phyloP scores from a whole-genome alignment of 1,140 invertebrate species.

The Pseudomyrmex gracilis region DNA sequence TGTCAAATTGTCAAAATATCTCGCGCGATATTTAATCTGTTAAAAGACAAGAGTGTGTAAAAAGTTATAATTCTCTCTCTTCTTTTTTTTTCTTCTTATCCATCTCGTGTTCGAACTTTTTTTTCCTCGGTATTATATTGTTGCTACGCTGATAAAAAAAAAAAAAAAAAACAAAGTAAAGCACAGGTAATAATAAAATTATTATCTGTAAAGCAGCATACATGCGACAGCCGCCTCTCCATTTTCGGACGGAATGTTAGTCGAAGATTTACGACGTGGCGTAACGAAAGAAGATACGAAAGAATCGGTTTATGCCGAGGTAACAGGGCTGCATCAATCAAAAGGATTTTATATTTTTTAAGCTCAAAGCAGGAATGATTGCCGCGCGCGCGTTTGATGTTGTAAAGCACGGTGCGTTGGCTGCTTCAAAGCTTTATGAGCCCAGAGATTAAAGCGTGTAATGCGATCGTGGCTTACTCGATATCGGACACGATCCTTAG shows the following conservation, averaged over 20 bases:
- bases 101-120: too few relatives aligned
- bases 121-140: neutral
- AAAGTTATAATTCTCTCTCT: slow-evolving; percentile 23
- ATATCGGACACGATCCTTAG: slow-evolving; percentile 31
- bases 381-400: slow-evolving; percentile 30
- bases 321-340: slow-evolving; percentile 27
- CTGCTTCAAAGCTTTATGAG: slow-evolving; percentile 38
- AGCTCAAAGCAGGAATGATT: slow-evolving; percentile 30
- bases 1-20: slow-evolving; percentile 17
- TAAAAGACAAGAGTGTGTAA: neutral
- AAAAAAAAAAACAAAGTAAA: neutral
- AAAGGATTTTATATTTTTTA: slow-evolving; percentile 46
- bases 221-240: neutral
- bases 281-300: slow-evolving; percentile 5
- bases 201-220: too few relatives aligned
- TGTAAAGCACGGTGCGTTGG: slow-evolving; percentile 8
- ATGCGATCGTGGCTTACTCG: slow-evolving; percentile 29
- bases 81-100: neutral
- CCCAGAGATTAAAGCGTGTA: slow-evolving; percentile 29
- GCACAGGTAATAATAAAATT: neutral
- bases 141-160: slow-evolving; percentile 4
- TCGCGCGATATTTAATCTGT: slow-evolving; percentile 39
- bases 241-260: slow-evolving; percentile 33
- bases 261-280: slow-evolving; percentile 3
- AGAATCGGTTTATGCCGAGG: neutral